Evolutionary conservation across 2,888 invertebrate genomes (phyloP).

Genomic region (Catocala nupta): DNA sequence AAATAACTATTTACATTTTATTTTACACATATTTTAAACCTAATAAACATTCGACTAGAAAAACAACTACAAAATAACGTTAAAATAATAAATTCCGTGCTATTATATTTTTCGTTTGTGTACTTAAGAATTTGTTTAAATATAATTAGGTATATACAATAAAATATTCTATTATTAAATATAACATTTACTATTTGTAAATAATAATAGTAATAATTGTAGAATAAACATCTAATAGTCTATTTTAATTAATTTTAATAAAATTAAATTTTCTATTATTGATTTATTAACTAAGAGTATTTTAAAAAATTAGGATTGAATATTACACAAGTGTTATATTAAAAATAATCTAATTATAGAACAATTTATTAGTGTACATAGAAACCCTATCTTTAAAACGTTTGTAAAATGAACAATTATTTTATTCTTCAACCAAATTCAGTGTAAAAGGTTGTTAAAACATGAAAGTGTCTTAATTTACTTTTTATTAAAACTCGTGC

Average conservation of each 20-base stretch:
- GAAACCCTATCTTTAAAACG: no score
- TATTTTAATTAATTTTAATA: not conserved
- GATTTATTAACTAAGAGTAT: not conserved
- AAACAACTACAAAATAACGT: slow-evolving; percentile 58
- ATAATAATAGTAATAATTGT: slow-evolving; percentile 19
- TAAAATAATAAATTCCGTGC: slow-evolving; percentile 57
- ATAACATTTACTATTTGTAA: slow-evolving; percentile 30
- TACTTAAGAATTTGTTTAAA: slow-evolving; percentile 36
- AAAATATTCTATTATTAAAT: slow-evolving; percentile 27
- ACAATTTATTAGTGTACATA: no score
- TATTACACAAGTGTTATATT: not conserved
- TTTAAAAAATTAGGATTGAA: no score
- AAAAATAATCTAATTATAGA: not conserved
- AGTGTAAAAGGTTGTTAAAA: slow-evolving; percentile 21
- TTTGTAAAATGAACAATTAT: no score
- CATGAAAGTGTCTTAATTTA: slow-evolving; percentile 29
- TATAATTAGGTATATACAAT: slow-evolving; percentile 40
- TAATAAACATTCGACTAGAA: slow-evolving; percentile 59
- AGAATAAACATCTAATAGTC: slow-evolving; percentile 1
- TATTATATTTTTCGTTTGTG: slow-evolving; percentile 52
- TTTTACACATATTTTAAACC: slow-evolving; percentile 31
- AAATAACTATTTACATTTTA: slow-evolving; percentile 53
- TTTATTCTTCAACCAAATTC: slow-evolving; percentile 9
- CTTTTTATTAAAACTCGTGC: slow-evolving; percentile 30
- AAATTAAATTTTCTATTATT: not conserved